Percentiles rank a stretch among this genome's conserved stretches.
phyloP scores from a whole-genome alignment of 2,888 invertebrate species.

The Noctua pronuba region DNA sequence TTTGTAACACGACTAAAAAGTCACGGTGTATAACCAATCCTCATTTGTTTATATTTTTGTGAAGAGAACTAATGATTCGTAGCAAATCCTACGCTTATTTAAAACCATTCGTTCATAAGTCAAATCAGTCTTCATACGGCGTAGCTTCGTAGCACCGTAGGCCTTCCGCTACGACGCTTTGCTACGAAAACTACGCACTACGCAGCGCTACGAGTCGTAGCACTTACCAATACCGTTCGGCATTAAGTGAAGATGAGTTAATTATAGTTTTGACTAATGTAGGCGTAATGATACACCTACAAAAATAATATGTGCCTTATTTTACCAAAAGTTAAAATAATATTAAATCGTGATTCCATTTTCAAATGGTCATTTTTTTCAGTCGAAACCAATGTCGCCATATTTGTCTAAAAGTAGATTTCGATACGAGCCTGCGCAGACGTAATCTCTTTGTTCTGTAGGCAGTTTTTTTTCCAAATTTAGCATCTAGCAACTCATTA shows the following conservation, averaged over 20 bases:
- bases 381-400: background rate
- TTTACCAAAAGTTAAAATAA: background rate
- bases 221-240: background rate
- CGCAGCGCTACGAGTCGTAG: slow-evolving; percentile 8
- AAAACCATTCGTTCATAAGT: background rate
- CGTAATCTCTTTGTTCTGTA: slow-evolving; percentile 22
- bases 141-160: slow-evolving; percentile 41
- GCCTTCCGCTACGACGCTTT: slow-evolving; percentile 29
- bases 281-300: background rate
- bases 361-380: background rate
- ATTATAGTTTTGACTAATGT: background rate
- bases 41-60: background rate
- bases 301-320: background rate
- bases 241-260: background rate
- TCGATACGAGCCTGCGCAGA: slow-evolving; percentile 29
- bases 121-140: no score
- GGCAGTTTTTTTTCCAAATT: background rate
- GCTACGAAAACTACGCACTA: slow-evolving; percentile 32
- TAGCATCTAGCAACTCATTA: background rate
- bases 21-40: background rate
- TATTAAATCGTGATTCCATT: background rate
- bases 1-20: no score
- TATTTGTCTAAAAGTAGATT: slow-evolving; percentile 15
- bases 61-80: background rate
- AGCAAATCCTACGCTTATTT: background rate